Conservation (phyloP, 2,888 invertebrate genomes). For the Pollenia griseotomentosa region DNA sequence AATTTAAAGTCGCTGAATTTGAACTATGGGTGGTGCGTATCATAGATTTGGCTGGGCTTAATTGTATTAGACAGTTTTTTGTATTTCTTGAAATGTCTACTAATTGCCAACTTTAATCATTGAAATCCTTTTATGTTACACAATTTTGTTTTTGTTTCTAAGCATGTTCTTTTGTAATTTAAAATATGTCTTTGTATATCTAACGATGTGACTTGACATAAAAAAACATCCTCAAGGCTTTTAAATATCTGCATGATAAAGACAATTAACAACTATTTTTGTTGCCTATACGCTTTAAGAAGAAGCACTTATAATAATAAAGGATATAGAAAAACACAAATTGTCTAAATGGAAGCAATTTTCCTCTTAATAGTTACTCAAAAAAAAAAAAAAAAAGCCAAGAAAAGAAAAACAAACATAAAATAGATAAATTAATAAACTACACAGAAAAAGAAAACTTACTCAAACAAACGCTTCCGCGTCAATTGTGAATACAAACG, state of each 20-base stretch:
- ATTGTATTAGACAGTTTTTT: no score
- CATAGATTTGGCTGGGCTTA: no score
- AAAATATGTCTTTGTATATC: neutral
- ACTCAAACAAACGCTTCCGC: neutral
- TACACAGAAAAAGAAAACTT: conserved; percentile 21
- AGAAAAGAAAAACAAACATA: no score
- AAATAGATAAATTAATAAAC: neutral
- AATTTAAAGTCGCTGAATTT: no score
- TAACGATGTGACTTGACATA: conserved; percentile 16
- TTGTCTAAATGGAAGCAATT: conserved; percentile 18
- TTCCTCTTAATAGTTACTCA: neutral
- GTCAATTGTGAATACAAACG: neutral
- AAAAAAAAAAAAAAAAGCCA: neutral
- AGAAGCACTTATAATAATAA: neutral
- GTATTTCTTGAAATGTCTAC: neutral
- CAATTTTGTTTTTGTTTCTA: neutral
- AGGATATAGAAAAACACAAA: neutral
- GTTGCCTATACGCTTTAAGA: neutral
- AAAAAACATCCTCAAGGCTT: conserved; percentile 22
- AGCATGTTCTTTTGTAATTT: neutral
- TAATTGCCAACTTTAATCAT: neutral
- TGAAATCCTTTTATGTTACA: neutral
- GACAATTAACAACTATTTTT: conserved; percentile 27
- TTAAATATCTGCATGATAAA: neutral
- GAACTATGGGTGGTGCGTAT: no score